Evolutionary conservation across 2,113 vertebrate genomes (phyloP), one percentile per base, ranked within the genome.

Genomic region (Chamaea fasciata): DNA sequence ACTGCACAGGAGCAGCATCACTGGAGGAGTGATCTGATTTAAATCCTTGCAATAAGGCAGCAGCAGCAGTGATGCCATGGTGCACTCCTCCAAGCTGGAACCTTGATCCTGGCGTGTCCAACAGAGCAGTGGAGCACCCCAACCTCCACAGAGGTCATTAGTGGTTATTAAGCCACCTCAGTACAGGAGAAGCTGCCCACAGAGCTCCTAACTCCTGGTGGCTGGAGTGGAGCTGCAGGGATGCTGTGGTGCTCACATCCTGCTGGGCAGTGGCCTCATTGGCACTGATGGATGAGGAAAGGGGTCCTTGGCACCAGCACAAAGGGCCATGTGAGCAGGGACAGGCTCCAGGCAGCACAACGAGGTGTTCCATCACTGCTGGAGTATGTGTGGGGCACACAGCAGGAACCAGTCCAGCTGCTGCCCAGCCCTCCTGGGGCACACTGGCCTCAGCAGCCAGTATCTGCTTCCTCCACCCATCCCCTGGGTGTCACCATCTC

Each of bases 311-410:
- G 62, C 33, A 75, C 9, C 74, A 56, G 53, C 53, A 49, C 0
- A 0, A 67, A 76, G 67, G 44, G 52, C 73, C 0, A 1, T 0
- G 15, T 0, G 21, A 71, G 69, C 47, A 47, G 65, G 39, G 79
- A 18, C 28, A 23, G 74, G 30, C 35, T 75, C 42, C 3, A 7
- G 15, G 39, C 35, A 39, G 14, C 41, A 52, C 46, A 21, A 2
- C 0, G 2, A n/a, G 35, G 30, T 11, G 39, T 19, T 26, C 30
- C 28, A 30, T 20, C 49, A 7, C 20, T 39, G 59, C 59, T 84
- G 39, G 12, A 23, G 31, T 55, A 78, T 7, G 2, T 0, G 13
- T 0, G 64, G 71, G 1, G 22, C 62, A 31, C 17, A 2, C 31
- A 55, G 42, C 10, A 15, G 5, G 39, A 64, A 11, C 53, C 21